Percentiles rank a stretch among this genome's conserved stretches.
phyloP scores from a whole-genome alignment of 2,113 vertebrate species.

The Polypterus bichir region DNA sequence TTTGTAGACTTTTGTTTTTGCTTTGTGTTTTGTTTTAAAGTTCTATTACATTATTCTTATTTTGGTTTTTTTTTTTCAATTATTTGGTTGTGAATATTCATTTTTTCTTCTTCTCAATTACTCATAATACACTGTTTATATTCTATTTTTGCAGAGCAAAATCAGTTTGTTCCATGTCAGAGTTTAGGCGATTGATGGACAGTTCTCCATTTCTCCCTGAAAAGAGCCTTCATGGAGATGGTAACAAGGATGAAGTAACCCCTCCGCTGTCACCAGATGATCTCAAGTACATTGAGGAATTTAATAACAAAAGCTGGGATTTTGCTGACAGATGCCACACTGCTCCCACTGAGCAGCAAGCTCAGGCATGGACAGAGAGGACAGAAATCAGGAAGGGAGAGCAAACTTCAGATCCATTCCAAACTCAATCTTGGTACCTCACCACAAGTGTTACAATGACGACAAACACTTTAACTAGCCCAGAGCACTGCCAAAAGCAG shows the following conservation, averaged over 20 bases:
- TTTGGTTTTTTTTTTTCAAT: background rate
- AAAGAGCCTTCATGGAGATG: constrained; percentile 54
- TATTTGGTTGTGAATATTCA: background rate
- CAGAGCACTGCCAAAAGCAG: constrained; percentile 78
- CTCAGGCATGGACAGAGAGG: constrained; percentile 59
- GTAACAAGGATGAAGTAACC: constrained; percentile 66
- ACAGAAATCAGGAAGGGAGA: constrained; percentile 44
- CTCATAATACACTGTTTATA: background rate
- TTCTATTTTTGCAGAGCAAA: constrained; percentile 60
- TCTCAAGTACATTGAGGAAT: constrained; percentile 95
- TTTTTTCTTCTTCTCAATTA: background rate
- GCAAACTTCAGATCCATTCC: constrained; percentile 50
- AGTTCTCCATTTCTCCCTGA: constrained; percentile 92
- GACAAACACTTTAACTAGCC: constrained; percentile 79
- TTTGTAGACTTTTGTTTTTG: no score
- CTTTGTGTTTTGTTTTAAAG: no score
- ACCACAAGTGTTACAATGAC: constrained; percentile 89
- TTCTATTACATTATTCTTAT: no score
- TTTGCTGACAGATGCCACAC: constrained; percentile 37
- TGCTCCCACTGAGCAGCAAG: constrained; percentile 30
- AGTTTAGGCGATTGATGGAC: constrained; percentile 94
- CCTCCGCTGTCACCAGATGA: constrained; percentile 92
- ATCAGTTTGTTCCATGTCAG: constrained; percentile 95
- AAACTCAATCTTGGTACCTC: constrained; percentile 78
- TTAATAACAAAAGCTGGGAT: constrained; percentile 81